Evolutionary conservation across 1,140 invertebrate species (phyloP), one percentile per base, ranked within the genome.

Genomic region (Lepidotrigona ventralis): DNA sequence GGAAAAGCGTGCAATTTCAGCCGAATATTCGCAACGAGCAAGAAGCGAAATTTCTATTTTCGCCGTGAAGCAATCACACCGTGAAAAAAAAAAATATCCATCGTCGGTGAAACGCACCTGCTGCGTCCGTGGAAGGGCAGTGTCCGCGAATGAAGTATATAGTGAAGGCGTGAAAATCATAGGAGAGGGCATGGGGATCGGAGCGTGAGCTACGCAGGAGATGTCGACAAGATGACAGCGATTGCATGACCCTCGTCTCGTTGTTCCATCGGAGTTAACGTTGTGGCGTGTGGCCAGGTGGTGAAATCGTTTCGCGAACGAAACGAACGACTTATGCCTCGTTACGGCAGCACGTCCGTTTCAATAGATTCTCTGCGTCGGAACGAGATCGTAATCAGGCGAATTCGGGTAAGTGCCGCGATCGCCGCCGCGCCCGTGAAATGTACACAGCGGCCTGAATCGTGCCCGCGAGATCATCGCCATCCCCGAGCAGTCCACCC

Each of bases 171-270:
- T 87, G 73, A 84, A 81, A 88, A 70, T 75, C 76, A 79, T 79
- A 75, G 76, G 83, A 81, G 79, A 81, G 83, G 64, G 83, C 79
- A 85, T 72, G 81, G 64, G 79, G 83, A 87, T 86, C 71, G 75
- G 88, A 89, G 73, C 85, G 88, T 87, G 88, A 89, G 74, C 88
- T 90, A 88, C 80, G 83, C 85, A 88, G 81, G 86, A 88, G 83
- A 88, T 90, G 85, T 86, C 81, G 82, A 89, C 88, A 90, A 90
- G 86, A 90, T 90, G 89, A 90, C 90, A 90, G 89, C 86, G 83
- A 53, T 58, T 60, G 88, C 66, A 74, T 85, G 86, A 89, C 84
- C 85, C 79, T 87, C 54, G 81, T 58, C 84, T 53, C 75, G 58
- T 74, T 69, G n/a, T 66, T 74, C 75, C 56, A 78, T 66, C 58